Conservation (phyloP, 2,888 invertebrate genomes). For the Linhomoeus sp. region DNA sequence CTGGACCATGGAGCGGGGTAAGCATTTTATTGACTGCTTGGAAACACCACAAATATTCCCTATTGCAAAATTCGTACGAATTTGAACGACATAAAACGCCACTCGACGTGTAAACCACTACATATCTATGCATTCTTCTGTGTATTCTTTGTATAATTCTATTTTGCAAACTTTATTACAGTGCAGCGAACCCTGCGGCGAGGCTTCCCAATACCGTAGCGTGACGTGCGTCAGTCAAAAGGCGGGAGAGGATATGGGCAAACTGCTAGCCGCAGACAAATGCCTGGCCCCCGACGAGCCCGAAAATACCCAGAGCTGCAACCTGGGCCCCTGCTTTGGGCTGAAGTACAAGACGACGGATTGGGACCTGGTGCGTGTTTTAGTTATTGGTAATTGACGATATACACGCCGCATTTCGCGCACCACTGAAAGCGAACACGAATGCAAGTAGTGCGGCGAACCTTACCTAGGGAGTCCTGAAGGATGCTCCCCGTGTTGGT, state of each 20-base stretch:
- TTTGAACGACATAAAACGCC: neutral
- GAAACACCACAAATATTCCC: no score
- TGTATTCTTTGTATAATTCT: no score
- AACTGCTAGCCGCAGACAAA: slow-evolving; percentile 44
- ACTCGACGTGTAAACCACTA: neutral
- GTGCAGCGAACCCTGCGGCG: slow-evolving; percentile 60
- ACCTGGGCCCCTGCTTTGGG: slow-evolving; percentile 56
- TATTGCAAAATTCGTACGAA: no score
- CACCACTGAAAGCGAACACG: neutral
- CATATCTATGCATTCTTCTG: neutral
- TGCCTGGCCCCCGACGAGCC: slow-evolving; percentile 14
- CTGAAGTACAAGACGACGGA: slow-evolving; percentile 69
- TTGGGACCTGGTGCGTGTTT: slow-evolving; percentile 60
- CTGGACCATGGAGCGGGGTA: slow-evolving; percentile 74
- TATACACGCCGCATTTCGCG: neutral
- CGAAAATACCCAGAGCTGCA: slow-evolving; percentile 24
- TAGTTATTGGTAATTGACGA: neutral
- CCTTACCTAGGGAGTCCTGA: no score
- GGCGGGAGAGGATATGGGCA: slow-evolving; percentile 12
- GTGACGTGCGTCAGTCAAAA: slow-evolving; percentile 26
- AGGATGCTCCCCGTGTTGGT: no score
- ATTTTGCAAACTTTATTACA: no score
- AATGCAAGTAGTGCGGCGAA: no score
- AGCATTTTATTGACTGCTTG: slow-evolving; percentile 24
- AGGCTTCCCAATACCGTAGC: slow-evolving; percentile 33